These are phyloP conservation scores for Cephalopterus ornatus DNA, from an alignment of 2,113 vertebrate species.

Conservation along the genomic window DNA sequence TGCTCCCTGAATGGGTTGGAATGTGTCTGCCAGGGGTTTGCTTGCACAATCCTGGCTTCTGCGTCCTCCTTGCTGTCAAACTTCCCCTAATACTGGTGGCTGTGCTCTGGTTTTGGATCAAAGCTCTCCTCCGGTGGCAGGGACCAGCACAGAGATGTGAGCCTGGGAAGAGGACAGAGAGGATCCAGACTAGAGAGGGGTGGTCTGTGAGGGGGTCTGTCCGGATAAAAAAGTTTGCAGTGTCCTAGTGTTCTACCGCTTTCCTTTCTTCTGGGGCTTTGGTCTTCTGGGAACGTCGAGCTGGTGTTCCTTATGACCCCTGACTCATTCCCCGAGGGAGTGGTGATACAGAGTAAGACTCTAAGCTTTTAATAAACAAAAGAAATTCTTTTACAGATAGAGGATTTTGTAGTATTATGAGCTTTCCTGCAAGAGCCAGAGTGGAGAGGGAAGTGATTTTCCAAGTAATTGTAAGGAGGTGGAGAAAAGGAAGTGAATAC, in stretches of 20 bases:
- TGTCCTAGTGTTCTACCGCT: background rate
- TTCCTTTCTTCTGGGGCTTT: background rate
- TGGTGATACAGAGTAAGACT: background rate
- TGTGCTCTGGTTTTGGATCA: background rate
- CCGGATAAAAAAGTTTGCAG: background rate
- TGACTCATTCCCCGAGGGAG: background rate
- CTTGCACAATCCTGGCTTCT: background rate
- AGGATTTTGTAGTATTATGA: background rate
- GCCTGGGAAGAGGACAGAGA: background rate
- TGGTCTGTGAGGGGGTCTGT: background rate
- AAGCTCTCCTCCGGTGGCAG: background rate
- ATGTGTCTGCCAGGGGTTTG: background rate
- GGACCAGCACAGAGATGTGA: background rate
- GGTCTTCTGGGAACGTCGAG: background rate
- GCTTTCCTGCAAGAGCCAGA: background rate
- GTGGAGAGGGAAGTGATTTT: background rate
- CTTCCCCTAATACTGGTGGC: background rate
- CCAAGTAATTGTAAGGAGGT: background rate
- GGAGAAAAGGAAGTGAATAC: background rate
- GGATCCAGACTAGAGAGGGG: background rate
- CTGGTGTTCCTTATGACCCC: background rate
- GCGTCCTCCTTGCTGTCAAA: background rate
- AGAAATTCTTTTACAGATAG: background rate
- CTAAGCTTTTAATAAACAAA: background rate
- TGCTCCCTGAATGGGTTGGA: background rate